Percentiles rank a stretch among this genome's conserved stretches.
Evolutionary conservation across 2,113 vertebrate species (phyloP).

Genomic region (Macrotus californicus): DNA sequence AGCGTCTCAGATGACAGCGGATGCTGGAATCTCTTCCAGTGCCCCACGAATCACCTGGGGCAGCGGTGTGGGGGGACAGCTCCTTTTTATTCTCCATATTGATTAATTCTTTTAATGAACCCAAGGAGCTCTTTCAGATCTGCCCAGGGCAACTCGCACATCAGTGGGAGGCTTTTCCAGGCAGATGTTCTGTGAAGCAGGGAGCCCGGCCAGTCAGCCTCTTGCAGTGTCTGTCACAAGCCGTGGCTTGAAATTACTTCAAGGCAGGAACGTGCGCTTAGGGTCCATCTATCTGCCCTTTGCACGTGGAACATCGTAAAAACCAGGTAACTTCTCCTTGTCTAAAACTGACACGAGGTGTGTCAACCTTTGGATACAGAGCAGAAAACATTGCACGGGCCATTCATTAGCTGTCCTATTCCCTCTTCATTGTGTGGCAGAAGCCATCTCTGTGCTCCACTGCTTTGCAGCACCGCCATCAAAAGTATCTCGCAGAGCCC

Average conservation of each 20-base stretch:
- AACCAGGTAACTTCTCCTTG: neutral
- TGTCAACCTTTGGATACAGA: neutral
- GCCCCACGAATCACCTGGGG: neutral
- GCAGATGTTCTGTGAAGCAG: neutral
- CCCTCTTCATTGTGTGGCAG: neutral
- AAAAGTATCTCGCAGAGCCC: neutral
- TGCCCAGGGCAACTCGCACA: neutral
- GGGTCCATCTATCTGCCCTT: neutral
- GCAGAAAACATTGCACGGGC: neutral
- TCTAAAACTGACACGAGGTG: neutral
- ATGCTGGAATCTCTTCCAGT: neutral
- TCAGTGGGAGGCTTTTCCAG: neutral
- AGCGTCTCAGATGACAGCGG: neutral
- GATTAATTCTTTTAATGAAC: neutral
- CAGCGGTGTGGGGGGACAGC: neutral
- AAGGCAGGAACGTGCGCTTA: neutral
- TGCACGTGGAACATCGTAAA: neutral
- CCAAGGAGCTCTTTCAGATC: neutral
- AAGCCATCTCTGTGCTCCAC: conserved; percentile 1
- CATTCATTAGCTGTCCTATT: conserved; percentile 9
- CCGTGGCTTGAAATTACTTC: neutral
- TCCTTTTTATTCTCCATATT: neutral
- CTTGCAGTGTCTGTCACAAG: neutral
- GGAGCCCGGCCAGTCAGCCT: neutral
- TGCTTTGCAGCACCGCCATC: conserved; percentile 3